Base-by-base conservation (phyloP, 1,140 invertebrate genomes). In the Heliconius hewitsoni region DNA sequence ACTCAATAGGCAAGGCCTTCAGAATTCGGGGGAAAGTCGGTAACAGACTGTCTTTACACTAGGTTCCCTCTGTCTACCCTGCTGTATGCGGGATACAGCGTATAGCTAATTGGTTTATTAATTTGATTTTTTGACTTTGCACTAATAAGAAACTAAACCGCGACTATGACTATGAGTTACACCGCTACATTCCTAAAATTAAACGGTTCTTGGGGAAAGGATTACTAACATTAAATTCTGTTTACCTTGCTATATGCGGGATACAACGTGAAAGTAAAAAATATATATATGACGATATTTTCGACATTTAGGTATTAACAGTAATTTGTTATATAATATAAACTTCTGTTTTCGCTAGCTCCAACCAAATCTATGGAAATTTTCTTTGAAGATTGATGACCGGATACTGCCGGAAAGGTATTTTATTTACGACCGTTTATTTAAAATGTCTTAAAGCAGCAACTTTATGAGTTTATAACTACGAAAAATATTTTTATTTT, bases 341-440 rank as follows among this genome's bases (percentile, higher is more conserved):
- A 23, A 23, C 55, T 3, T n/a, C 55, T 23, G 55, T 57, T 57
- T 57, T 57, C 55, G n/a, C 55, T 23, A 57, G 55, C 55, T n/a
- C n/a, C 55, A 11, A 23, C 55, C 55, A 57, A 57, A 57, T 57
- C 55, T 57, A 57, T 57, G 55, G 55, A 57, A 57, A 23, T 57
- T 57, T 23, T 9, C 55, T 57, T 23, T 57, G 55, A 57, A 57
- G 55, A 57, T 57, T 57, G 55, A 57, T 57, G 55, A 57, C 55
- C 55, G 55, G 55, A 57, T 57, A 57, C 55, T 57, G 55, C 55
- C 55, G 55, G 55, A 23, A 57, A 57, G 55, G 55, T 57, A 23
- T 57, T 57, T 57, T 57, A 57, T 57, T 57, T 57, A 57, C 55
- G 55, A 57, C 55, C 55, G 55, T 57, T 57, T 57, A 57, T 57